These are phyloP conservation scores for Drosophila siamana DNA, from an alignment of 2,888 invertebrate genomes.

Conservation along the genomic window DNA sequence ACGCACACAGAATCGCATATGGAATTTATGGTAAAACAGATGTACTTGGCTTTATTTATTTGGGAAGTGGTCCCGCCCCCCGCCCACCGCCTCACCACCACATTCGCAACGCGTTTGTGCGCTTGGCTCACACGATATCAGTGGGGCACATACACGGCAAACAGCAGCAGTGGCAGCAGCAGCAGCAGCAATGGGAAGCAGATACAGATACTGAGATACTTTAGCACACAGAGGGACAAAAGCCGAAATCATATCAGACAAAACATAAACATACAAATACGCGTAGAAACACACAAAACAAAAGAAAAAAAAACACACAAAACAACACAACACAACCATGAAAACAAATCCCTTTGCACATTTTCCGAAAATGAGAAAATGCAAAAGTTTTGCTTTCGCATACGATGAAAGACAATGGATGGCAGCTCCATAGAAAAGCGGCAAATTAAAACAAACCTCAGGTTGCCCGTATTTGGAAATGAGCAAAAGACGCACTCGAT, in stretches of 20 bases:
- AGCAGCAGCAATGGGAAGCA: conserved; percentile 4
- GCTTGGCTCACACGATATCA: conserved; percentile 63
- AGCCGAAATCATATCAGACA: conserved; percentile 78
- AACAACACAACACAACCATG: conserved; percentile 58
- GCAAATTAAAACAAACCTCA: conserved; percentile 82
- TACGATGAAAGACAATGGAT: conserved; percentile 56
- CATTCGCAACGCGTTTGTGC: conserved; percentile 43
- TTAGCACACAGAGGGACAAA: conserved; percentile 53
- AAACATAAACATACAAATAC: conserved; percentile 75
- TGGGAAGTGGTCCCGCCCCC: conserved; percentile 21
- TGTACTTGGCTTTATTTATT: conserved; percentile 79
- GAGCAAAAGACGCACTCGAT: conserved; percentile 54
- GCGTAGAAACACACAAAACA: conserved; percentile 30
- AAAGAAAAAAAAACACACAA: neutral
- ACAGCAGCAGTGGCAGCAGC: conserved; percentile 13
- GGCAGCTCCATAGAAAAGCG: conserved; percentile 67
- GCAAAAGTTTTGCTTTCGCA: conserved; percentile 74
- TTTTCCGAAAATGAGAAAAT: conserved; percentile 82
- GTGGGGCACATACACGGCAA: conserved; percentile 49
- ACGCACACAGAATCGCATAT: conserved; percentile 36
- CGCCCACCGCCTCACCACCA: neutral
- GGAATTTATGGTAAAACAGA: conserved; percentile 79
- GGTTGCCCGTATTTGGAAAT: conserved; percentile 81
- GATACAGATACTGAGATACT: conserved; percentile 35
- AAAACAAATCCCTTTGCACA: conserved; percentile 82